A percentile compares a stretch with the other conserved stretches of the same genome.
These are phyloP conservation scores for Dipodomys ordii DNA, from an alignment of 2,113 vertebrate genomes.

Conservation along the genomic window DNA sequence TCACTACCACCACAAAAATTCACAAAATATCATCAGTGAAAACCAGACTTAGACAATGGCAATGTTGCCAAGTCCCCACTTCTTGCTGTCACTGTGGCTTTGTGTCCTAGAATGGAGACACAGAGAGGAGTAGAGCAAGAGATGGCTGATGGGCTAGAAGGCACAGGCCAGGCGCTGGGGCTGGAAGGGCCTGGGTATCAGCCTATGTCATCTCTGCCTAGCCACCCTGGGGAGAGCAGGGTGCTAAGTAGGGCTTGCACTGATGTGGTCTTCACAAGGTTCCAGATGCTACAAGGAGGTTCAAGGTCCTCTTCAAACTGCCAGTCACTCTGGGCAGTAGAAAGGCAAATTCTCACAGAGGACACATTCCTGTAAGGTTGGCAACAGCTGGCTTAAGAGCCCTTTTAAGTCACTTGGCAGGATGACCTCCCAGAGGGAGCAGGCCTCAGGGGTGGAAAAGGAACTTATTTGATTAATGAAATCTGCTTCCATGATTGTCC, in stretches of 20 bases:
- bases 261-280: conserved; percentile 20
- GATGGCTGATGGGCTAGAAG: conserved; percentile 37
- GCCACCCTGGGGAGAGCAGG: neutral
- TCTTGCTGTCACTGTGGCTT: neutral
- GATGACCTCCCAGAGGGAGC: neutral
- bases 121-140: neutral
- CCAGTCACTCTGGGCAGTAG: conserved; percentile 12
- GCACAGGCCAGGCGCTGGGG: conserved; percentile 54
- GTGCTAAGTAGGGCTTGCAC: neutral
- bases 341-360: conserved; percentile 13
- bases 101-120: neutral
- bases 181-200: neutral
- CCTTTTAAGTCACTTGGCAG: conserved; percentile 22
- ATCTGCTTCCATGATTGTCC: neutral
- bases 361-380: neutral
- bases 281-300: conserved; percentile 63
- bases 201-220: neutral
- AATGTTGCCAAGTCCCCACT: neutral
- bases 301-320: conserved; percentile 59
- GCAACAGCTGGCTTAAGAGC: conserved; percentile 43
- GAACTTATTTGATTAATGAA: neutral
- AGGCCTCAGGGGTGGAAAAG: neutral
- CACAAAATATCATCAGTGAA: neutral
- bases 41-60: neutral
- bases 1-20: conserved; percentile 23